A percentile compares a stretch with the other conserved stretches of the same genome.
Evolutionary conservation across 92 coral and sea anemone genomes (phyloP).

Genomic region (Bergia sp.): DNA sequence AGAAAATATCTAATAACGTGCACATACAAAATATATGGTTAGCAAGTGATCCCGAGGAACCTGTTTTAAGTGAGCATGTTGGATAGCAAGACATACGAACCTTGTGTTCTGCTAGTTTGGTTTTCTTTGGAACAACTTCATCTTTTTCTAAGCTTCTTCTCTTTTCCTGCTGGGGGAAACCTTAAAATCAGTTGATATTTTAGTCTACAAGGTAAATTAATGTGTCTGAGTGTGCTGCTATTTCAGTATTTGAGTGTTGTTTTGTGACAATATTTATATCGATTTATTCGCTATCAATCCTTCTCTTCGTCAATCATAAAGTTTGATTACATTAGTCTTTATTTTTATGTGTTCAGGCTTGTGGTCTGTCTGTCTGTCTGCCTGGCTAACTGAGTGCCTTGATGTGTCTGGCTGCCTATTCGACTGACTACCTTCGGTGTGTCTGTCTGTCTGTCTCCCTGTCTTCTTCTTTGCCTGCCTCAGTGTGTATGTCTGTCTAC

Average conservation of each 20-base stretch:
- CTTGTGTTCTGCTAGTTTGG: slow-evolving; percentile 45
- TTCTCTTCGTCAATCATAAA: not conserved
- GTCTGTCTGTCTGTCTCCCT: not conserved
- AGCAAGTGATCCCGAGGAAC: no score
- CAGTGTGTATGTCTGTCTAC: not conserved
- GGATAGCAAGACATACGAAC: not conserved
- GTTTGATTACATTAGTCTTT: not conserved
- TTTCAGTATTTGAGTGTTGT: not conserved
- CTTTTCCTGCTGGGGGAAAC: slow-evolving; percentile 58
- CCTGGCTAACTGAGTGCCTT: no score
- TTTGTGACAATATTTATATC: no score
- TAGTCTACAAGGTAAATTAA: no score
- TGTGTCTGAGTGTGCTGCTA: no score
- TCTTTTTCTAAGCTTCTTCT: slow-evolving; percentile 62
- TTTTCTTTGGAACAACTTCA: slow-evolving; percentile 54
- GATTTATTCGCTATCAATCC: not conserved
- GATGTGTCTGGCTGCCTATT: not conserved
- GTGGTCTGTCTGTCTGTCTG: not conserved
- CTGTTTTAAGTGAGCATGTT: not conserved
- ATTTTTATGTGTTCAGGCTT: not conserved
- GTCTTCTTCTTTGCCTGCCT: not conserved
- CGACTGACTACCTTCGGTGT: not conserved
- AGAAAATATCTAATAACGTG: no score
- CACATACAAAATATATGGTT: no score
- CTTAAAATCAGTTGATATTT: not conserved